A percentile compares a stretch with the other conserved stretches of the same genome.
Evolutionary conservation across 2,113 vertebrate species (phyloP).

Genomic region (Rostratula benghalensis): DNA sequence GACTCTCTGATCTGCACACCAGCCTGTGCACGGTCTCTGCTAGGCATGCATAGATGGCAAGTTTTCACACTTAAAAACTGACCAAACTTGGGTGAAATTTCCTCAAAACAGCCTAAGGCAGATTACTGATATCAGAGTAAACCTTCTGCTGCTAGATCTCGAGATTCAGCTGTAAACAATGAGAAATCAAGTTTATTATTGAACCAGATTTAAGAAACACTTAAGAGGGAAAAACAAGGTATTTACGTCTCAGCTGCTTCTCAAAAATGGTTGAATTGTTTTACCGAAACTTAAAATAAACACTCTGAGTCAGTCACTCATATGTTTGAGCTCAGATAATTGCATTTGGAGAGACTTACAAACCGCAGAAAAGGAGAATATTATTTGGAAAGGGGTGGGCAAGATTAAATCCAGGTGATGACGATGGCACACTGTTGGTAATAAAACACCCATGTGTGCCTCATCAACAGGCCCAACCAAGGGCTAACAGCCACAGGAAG

Average conservation of each 20-base stretch:
- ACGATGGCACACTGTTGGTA: background rate
- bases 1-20: background rate
- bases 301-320: conserved; percentile 4
- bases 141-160: background rate
- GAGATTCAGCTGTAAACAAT: background rate
- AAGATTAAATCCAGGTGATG: conserved; percentile 23
- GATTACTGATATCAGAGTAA: background rate
- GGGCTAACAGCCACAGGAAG: background rate
- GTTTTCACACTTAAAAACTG: background rate
- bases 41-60: rapidly evolving
- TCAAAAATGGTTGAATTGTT: background rate
- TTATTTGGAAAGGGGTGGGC: background rate
- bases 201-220: background rate
- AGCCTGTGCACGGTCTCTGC: rapidly evolving
- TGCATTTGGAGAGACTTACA: background rate
- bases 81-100: background rate
- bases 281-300: conserved; percentile 22
- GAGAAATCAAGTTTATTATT: background rate
- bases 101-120: background rate
- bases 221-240: background rate
- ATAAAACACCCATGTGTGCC: background rate
- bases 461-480: background rate
- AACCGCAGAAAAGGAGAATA: background rate
- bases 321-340: conserved; percentile 3
- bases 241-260: background rate